Percentiles rank a stretch among this genome's conserved stretches.
phyloP scores from a whole-genome alignment of 2,888 invertebrate genomes.

The Ganaspis brasiliensis region DNA sequence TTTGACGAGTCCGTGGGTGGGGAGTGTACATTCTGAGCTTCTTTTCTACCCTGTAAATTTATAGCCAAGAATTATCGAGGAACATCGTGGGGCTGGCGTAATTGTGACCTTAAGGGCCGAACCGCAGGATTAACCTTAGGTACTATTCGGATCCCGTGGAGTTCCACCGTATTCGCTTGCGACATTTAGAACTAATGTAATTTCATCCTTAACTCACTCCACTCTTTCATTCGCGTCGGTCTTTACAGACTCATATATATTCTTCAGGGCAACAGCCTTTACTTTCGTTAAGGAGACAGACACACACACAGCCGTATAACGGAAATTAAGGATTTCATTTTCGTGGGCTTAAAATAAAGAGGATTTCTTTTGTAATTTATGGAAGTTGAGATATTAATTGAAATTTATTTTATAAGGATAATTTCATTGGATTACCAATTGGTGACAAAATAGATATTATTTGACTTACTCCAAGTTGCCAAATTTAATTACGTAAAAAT shows the following conservation, averaged over 20 bases:
- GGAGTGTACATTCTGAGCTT: slow-evolving; percentile 11
- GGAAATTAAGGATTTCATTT: slow-evolving; percentile 20
- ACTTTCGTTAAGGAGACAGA: slow-evolving; percentile 4
- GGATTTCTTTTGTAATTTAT: slow-evolving; percentile 11
- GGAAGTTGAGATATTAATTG: slow-evolving; percentile 7
- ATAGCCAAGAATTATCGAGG: slow-evolving; percentile 16
- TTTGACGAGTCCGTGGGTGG: slow-evolving; percentile 6
- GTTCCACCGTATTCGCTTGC: slow-evolving; percentile 33
- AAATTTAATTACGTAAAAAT: too few species aligned
- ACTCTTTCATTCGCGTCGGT: slow-evolving; percentile 23
- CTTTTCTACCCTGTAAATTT: slow-evolving; percentile 19
- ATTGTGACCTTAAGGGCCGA: slow-evolving; percentile 40
- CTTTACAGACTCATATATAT: slow-evolving; percentile 7
- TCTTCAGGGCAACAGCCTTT: slow-evolving; percentile 6
- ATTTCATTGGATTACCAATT: neutral
- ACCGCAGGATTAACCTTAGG: slow-evolving; percentile 25
- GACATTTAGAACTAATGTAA: slow-evolving; percentile 34
- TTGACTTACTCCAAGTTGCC: too few species aligned
- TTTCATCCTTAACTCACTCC: slow-evolving; percentile 28
- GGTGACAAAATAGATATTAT: too few species aligned
- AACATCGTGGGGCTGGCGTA: slow-evolving; percentile 23
- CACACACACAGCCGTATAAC: neutral
- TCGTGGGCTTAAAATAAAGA: slow-evolving; percentile 12
- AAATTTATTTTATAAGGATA: neutral
- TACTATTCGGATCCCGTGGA: slow-evolving; percentile 24